Evolutionary conservation across 1,140 invertebrate genomes (phyloP).

Genomic region (Drosophila sproati): DNA sequence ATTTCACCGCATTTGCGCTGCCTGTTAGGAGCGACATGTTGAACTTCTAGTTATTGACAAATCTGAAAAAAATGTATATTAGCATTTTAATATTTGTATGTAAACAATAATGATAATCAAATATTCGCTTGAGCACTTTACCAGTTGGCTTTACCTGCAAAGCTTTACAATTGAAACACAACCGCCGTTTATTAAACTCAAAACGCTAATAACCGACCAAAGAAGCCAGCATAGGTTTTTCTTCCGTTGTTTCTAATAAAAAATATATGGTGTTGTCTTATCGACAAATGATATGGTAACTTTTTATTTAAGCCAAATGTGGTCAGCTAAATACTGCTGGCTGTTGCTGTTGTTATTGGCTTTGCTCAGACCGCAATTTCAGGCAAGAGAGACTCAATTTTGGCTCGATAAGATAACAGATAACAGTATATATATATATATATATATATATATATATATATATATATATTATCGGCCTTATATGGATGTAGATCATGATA

Average conservation of each 20-base stretch:
- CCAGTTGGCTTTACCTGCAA: conserved; percentile 1
- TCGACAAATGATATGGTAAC: conserved; percentile 66
- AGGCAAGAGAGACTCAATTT: conserved; percentile 64
- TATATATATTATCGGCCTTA: too few species aligned
- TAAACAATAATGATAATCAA: background rate
- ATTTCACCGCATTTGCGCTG: conserved; percentile 87
- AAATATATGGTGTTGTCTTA: conserved; percentile 47
- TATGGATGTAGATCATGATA: too few species aligned
- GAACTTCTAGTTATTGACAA: conserved; percentile 9
- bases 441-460: too few species aligned
- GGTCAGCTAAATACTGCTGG: conserved; percentile 51
- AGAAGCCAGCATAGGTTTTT: conserved; percentile 27
- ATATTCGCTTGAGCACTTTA: background rate
- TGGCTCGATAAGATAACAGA: conserved; percentile 58
- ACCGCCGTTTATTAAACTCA: conserved; percentile 46
- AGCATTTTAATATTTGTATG: background rate
- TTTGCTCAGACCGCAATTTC: conserved; percentile 37
- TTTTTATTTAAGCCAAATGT: conserved; percentile 68
- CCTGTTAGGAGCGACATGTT: conserved; percentile 83
- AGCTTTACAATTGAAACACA: conserved; percentile 25
- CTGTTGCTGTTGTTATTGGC: conserved; percentile 30
- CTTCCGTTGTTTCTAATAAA: conserved; percentile 57
- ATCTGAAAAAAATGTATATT: conserved; percentile 14
- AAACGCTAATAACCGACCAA: conserved; percentile 43
- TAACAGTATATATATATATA: background rate